A percentile compares a stretch with the other conserved stretches of the same genome.
Conservation (phyloP, 30 jellyfish, hydroid and myxozoan species). For the Chrysaora quinquecirrha region DNA sequence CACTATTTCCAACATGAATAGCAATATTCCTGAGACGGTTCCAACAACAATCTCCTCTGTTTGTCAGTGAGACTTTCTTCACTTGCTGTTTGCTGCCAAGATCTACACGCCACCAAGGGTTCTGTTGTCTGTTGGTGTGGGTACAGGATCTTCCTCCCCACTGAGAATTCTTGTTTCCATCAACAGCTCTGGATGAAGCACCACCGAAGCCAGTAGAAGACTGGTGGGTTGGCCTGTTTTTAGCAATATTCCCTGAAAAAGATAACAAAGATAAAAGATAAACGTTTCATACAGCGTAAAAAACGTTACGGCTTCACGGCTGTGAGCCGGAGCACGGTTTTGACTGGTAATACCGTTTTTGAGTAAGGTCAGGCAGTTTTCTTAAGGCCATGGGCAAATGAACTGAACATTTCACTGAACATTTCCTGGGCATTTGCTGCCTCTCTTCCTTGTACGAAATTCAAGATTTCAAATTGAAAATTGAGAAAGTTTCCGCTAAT, state of each 20-base stretch:
- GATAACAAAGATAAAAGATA: too few relatives aligned
- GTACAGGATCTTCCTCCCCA: slow-evolving; percentile 73
- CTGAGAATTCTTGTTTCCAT: slow-evolving; percentile 54
- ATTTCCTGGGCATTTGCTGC: too few relatives aligned
- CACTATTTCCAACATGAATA: slow-evolving; percentile 52
- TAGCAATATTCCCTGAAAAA: slow-evolving; percentile 58
- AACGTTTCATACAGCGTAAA: too few relatives aligned
- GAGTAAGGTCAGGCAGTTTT: too few relatives aligned
- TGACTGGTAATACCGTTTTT: too few relatives aligned
- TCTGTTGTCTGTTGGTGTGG: slow-evolving; percentile 48
- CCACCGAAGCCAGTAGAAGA: slow-evolving; percentile 65
- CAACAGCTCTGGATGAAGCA: slow-evolving; percentile 54
- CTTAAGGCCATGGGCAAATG: too few relatives aligned
- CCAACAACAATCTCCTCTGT: slow-evolving; percentile 53
- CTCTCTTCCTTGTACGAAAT: too few relatives aligned
- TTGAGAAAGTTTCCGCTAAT: too few relatives aligned
- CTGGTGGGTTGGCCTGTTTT: slow-evolving; percentile 53
- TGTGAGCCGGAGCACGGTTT: too few relatives aligned
- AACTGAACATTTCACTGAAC: too few relatives aligned
- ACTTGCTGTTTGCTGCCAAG: slow-evolving; percentile 46
- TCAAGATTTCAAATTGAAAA: too few relatives aligned
- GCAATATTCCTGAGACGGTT: slow-evolving; percentile 40
- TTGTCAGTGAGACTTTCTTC: slow-evolving; percentile 34
- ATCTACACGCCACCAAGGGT: slow-evolving; percentile 78
- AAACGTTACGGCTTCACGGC: too few relatives aligned